These are phyloP conservation scores for Labrus mixtus DNA, from an alignment of 2,113 vertebrate genomes.

Conservation along the genomic window DNA sequence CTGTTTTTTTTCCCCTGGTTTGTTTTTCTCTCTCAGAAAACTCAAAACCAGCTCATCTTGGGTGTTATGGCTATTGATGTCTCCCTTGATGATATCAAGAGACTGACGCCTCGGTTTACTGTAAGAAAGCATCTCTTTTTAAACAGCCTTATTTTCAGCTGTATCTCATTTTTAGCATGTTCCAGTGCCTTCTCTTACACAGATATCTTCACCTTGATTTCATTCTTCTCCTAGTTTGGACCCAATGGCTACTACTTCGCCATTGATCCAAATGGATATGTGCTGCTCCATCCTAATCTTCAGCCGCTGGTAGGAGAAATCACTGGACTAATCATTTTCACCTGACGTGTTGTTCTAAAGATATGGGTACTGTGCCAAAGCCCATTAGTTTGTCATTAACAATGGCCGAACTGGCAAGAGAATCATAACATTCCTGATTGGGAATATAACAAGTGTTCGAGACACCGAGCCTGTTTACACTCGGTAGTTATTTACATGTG, in stretches of 20 bases:
- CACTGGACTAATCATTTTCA: neutral
- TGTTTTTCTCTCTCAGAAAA: slow-evolving; percentile 47
- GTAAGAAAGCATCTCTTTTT: slow-evolving; percentile 81
- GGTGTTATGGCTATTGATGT: slow-evolving; percentile 98
- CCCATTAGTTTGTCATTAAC: neutral
- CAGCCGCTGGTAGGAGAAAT: slow-evolving; percentile 89
- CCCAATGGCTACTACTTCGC: slow-evolving; percentile 99
- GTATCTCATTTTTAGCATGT: too few species aligned
- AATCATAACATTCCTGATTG: neutral
- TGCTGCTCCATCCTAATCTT: slow-evolving; percentile 96
- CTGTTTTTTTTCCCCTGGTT: neutral
- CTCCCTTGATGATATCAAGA: slow-evolving; percentile 96
- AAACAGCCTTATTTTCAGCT: neutral
- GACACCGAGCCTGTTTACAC: neutral
- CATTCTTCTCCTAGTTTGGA: slow-evolving; percentile 85
- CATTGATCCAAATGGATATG: slow-evolving; percentile 98
- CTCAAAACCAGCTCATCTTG: slow-evolving; percentile 93
- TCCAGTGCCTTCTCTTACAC: neutral
- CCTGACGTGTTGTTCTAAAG: neutral
- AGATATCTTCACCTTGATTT: neutral
- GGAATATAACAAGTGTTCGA: neutral
- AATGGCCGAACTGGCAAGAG: neutral
- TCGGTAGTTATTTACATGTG: neutral
- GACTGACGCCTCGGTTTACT: slow-evolving; percentile 93
- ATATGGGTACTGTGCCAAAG: neutral